Base-by-base conservation (phyloP, 2,797 vertebrate genomes). In the Myotis planiceps region DNA sequence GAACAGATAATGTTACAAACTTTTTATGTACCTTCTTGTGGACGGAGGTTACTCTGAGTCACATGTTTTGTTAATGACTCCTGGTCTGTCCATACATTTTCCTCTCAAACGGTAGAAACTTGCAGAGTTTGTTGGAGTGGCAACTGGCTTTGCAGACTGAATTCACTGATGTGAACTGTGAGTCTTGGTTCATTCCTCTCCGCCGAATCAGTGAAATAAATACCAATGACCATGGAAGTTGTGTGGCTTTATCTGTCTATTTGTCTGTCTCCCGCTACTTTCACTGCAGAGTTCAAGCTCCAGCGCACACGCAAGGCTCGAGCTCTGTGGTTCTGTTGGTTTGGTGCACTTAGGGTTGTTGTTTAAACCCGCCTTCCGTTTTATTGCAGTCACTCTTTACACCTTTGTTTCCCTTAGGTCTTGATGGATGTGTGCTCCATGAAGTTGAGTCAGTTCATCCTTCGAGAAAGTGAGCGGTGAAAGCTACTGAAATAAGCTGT, bases 401-500 rank as follows among this genome's bases (percentile, higher is more conserved):
- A 90, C 12, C 9, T 60, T 0, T 42, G 49, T 92, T 29, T 58
- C 10, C 90, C 86, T 1, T 25, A 99, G 98, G 97, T 98, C 85
- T 29, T 32, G 83, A 49, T 97, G 89, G 97, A 97, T 60, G 91
- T 96, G 78, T 84, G 90, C 47, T 53, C 74, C 95, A 6, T 83
- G 93, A 94, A 93, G 65, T 94, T 92, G 81, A 96, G 84, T 84
- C 89, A 97, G 98, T 75, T 97, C 97, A 94, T 94, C 98, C 97
- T 95, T 96, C 92, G 97, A 98, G 82, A 95, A 93, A 96, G 97
- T 76, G 78, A 66, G 97, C 95, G 89, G 96, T 97, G 98, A 97
- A 98, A 98, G 98, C 98, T 98, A 98, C 97, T 98, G 98, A 98
- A 96, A 96, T 98, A 98, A 99, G 98, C 98, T 98, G 98, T 98